Evolutionary conservation across 2,113 vertebrate genomes (phyloP).

Genomic region (Carassius auratus): DNA sequence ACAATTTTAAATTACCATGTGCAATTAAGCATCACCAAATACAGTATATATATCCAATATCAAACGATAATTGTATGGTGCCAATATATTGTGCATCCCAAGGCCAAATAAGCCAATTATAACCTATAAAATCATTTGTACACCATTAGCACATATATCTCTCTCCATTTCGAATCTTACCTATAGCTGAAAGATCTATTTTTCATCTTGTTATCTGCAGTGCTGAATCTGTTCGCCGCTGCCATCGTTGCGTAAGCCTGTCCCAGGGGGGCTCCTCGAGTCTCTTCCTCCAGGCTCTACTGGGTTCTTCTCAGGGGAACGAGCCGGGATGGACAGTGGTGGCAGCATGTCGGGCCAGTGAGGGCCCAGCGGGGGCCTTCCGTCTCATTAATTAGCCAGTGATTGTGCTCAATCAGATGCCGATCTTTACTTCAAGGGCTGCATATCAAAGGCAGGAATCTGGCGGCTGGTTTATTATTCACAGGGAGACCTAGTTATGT

Average conservation of each 20-base stretch:
- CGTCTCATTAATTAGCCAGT: slow-evolving; percentile 63
- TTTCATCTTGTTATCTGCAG: slow-evolving; percentile 11
- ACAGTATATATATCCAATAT: neutral
- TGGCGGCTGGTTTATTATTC: slow-evolving; percentile 63
- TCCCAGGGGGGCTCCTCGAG: slow-evolving; percentile 15
- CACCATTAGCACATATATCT: neutral
- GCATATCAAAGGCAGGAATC: slow-evolving; percentile 60
- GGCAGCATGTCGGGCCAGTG: neutral
- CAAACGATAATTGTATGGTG: neutral
- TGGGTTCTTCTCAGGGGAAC: slow-evolving; percentile 4
- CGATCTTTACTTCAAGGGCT: slow-evolving; percentile 55
- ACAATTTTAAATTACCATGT: neutral
- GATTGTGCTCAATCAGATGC: slow-evolving; percentile 50
- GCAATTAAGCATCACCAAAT: neutral
- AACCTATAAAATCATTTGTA: neutral
- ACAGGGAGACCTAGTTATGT: slow-evolving; percentile 71
- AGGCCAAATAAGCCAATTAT: neutral
- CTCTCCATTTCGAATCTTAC: neutral
- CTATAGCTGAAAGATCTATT: neutral
- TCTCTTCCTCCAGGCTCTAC: slow-evolving; percentile 1
- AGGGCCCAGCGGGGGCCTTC: slow-evolving; percentile 22
- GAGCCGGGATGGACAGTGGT: neutral
- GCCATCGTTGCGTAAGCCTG: neutral
- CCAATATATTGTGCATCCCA: neutral
- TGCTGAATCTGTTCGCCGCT: neutral